These are phyloP conservation scores for Leistus spinibarbis DNA, from an alignment of 2,888 invertebrate species.

Conservation along the genomic window DNA sequence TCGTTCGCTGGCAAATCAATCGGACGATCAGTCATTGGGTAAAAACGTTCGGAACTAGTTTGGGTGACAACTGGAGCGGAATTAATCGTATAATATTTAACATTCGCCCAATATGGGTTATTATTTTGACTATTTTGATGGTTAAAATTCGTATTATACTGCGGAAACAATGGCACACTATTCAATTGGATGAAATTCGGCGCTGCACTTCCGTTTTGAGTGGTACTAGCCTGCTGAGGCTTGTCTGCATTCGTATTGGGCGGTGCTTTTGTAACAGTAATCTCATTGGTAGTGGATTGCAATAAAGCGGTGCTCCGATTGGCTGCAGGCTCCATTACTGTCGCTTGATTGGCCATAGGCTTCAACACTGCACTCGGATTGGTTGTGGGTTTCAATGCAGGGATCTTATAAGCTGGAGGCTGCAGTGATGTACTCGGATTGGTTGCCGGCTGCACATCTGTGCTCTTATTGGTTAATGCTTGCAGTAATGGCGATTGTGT, in stretches of 20 bases:
- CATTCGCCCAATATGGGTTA: slow-evolving; percentile 43
- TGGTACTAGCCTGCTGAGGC: not conserved
- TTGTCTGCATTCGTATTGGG: not conserved
- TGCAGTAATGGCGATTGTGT: not conserved
- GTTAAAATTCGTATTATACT: not conserved
- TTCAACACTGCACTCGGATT: not conserved
- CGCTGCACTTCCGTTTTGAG: not conserved
- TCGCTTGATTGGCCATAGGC: not conserved
- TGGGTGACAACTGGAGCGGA: not conserved
- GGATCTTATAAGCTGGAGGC: not conserved
- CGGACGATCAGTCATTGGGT: slow-evolving; percentile 52
- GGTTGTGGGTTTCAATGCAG: not conserved
- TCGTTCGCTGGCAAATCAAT: slow-evolving; percentile 46
- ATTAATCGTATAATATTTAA: slow-evolving; percentile 53
- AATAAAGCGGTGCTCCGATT: not conserved
- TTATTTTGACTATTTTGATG: not conserved
- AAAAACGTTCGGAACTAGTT: slow-evolving; percentile 49
- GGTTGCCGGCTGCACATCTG: not conserved
- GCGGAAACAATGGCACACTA: slow-evolving; percentile 4
- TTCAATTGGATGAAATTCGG: slow-evolving; percentile 20
- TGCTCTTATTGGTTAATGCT: not conserved
- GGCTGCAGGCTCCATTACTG: not conserved
- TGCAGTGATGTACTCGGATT: not conserved
- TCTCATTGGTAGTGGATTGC: not conserved
- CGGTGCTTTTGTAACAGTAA: not conserved